A percentile compares a stretch with the other conserved stretches of the same genome.
These are phyloP conservation scores for Sepiola atlantica DNA, from an alignment of 2,888 invertebrate species.

Conservation along the genomic window DNA sequence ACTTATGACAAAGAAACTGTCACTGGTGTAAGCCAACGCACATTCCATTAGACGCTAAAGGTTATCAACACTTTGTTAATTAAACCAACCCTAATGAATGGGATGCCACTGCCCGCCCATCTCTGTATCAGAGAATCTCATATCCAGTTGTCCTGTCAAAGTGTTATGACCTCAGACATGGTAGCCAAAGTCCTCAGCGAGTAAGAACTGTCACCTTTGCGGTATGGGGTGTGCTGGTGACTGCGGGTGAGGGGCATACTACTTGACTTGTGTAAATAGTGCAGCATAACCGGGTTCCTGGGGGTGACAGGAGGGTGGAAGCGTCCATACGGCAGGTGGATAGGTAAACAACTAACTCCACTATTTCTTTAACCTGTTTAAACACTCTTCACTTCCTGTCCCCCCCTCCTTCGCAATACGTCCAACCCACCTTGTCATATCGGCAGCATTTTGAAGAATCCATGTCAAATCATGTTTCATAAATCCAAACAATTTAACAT, in stretches of 20 bases:
- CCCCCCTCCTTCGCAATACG: not conserved
- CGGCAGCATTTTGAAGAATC: not conserved
- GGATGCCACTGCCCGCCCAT: not conserved
- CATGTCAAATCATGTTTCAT: too few species aligned
- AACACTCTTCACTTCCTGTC: not conserved
- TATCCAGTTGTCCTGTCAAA: not conserved
- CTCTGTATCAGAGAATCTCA: not conserved
- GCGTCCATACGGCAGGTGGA: not conserved
- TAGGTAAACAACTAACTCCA: not conserved
- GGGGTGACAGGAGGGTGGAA: too few species aligned
- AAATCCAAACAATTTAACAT: not conserved
- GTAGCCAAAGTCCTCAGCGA: not conserved
- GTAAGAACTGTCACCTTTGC: not conserved
- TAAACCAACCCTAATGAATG: not conserved
- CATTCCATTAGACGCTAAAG: not conserved
- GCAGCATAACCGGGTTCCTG: not conserved
- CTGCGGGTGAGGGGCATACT: not conserved
- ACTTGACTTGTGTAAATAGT: not conserved
- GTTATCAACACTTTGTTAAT: not conserved
- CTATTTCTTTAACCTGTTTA: not conserved
- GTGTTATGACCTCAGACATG: not conserved
- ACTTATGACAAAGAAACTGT: too few species aligned
- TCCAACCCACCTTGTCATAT: too few species aligned
- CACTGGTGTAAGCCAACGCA: too few species aligned
- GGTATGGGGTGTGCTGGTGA: not conserved